A percentile compares a stretch with the other conserved stretches of the same genome.
Evolutionary conservation across 2,113 vertebrate genomes (phyloP).

Genomic region (Phalacrocorax carbo): DNA sequence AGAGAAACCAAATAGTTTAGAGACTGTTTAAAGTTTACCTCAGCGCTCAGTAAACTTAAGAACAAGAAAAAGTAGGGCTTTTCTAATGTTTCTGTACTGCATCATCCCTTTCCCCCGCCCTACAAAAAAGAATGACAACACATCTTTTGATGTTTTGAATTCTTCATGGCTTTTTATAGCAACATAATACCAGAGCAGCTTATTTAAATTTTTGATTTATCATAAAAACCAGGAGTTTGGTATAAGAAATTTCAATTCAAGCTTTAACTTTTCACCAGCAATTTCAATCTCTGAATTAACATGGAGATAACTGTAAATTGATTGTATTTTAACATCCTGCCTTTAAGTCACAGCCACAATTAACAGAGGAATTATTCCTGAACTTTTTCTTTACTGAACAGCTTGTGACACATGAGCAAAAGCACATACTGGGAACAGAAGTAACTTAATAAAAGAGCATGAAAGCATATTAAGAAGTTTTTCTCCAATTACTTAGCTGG

Average conservation of each 20-base stretch:
- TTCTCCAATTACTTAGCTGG: background rate
- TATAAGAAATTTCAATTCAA: background rate
- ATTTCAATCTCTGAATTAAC: background rate
- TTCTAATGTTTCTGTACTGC: background rate
- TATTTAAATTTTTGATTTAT: background rate
- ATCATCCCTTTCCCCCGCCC: background rate
- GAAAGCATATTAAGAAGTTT: background rate
- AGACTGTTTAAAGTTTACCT: background rate
- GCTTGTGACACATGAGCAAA: background rate
- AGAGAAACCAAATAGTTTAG: background rate
- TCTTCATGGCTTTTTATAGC: background rate
- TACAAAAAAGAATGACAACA: background rate
- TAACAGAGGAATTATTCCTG: background rate
- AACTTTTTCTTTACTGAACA: background rate
- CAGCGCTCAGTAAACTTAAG: background rate
- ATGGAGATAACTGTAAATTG: background rate
- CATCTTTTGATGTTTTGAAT: background rate
- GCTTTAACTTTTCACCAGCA: background rate
- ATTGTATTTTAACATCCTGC: background rate
- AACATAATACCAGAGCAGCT: background rate
- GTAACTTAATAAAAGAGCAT: background rate
- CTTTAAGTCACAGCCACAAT: background rate
- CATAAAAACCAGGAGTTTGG: background rate
- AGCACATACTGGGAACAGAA: background rate
- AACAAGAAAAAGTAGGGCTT: constrained; percentile 7